A percentile compares a stretch with the other conserved stretches of the same genome.
These are phyloP conservation scores for Cygnus buccinator DNA, from an alignment of 2,113 vertebrate species.

Conservation along the genomic window DNA sequence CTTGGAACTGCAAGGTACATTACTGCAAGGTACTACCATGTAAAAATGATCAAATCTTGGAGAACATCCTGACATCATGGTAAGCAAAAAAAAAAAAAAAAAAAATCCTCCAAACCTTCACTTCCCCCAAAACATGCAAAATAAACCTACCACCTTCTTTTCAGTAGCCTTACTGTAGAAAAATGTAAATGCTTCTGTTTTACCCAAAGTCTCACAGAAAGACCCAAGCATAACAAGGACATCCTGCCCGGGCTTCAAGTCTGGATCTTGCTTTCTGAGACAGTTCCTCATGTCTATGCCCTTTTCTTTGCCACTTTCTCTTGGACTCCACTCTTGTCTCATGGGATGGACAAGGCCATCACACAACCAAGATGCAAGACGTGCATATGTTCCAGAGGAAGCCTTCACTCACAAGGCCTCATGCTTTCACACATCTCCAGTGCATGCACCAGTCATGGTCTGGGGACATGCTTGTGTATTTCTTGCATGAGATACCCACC, in stretches of 20 bases:
- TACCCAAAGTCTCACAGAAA: neutral
- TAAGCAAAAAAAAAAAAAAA: neutral
- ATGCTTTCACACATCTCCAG: accelerated
- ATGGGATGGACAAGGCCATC: neutral
- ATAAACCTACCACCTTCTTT: neutral
- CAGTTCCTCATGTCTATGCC: neutral
- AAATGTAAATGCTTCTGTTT: neutral
- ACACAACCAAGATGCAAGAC: neutral
- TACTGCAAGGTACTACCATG: neutral
- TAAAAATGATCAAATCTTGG: neutral
- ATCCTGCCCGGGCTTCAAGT: neutral
- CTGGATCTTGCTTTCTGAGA: neutral
- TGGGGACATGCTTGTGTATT: neutral
- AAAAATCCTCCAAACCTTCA: neutral
- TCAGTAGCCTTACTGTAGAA: neutral
- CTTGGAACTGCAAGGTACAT: neutral
- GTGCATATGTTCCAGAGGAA: neutral
- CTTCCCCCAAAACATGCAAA: neutral
- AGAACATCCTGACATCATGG: neutral
- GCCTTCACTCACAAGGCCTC: neutral
- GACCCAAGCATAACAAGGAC: neutral
- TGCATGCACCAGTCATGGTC: accelerated
- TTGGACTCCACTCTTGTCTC: neutral
- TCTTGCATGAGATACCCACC: neutral
- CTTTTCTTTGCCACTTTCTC: neutral